A percentile compares a stretch with the other conserved stretches of the same genome.
These are phyloP conservation scores for Leiothrix lutea DNA, from an alignment of 2,113 vertebrate genomes.

Conservation along the genomic window DNA sequence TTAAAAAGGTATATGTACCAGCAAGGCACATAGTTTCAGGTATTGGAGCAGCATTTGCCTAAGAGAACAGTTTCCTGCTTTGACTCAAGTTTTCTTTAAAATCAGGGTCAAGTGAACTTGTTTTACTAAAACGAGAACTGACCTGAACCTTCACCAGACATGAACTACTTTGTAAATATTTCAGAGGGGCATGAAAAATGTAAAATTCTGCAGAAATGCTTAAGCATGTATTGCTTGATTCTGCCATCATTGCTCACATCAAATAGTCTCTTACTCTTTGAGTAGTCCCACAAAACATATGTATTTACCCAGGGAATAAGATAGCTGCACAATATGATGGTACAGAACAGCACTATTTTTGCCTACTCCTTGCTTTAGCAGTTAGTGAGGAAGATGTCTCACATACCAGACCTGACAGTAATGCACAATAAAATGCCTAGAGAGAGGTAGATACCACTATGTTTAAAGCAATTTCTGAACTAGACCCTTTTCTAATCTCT, in stretches of 20 bases:
- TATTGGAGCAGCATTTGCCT: not conserved
- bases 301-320: conserved; percentile 21
- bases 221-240: conserved; percentile 20
- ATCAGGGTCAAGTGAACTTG: not conserved
- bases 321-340: not conserved
- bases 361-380: not conserved
- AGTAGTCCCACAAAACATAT: not conserved
- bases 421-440: conserved; percentile 30
- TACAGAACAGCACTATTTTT: not conserved
- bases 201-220: conserved; percentile 32
- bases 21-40: not conserved
- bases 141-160: conserved; percentile 40
- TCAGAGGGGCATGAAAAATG: conserved; percentile 43
- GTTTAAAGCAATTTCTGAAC: conserved; percentile 30
- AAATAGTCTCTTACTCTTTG: not conserved
- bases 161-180: conserved; percentile 51
- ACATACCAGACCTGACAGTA: conserved; percentile 29
- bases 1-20: not conserved
- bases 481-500: conserved; percentile 41
- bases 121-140: conserved; percentile 20
- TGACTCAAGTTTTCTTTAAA: not conserved
- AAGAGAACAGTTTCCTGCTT: not conserved
- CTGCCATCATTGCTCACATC: conserved; percentile 34
- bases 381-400: not conserved
- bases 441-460: not conserved